A percentile compares a stretch with the other conserved stretches of the same genome.
These are phyloP conservation scores for Muscicapa comitata DNA, from an alignment of 2,797 vertebrate genomes.

Conservation along the genomic window DNA sequence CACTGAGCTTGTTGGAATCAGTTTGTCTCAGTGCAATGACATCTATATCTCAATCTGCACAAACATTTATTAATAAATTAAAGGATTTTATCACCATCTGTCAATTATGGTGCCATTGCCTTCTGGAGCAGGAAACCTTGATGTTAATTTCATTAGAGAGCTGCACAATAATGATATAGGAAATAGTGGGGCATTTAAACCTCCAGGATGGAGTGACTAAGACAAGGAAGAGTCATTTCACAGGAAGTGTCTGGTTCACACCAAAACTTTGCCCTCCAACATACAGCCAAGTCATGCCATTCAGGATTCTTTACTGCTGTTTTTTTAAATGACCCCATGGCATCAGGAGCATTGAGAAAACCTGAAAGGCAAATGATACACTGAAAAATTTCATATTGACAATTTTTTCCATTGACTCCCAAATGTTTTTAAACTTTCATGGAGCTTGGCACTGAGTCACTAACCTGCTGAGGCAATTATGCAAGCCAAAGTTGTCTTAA, in stretches of 20 bases:
- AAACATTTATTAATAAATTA: not conserved
- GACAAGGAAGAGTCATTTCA: not conserved
- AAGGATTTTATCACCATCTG: conserved; percentile 36
- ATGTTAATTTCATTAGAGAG: conserved; percentile 25
- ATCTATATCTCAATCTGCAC: conserved; percentile 10
- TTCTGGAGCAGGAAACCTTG: conserved; percentile 3
- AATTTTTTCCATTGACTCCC: not conserved
- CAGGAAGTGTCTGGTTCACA: not conserved
- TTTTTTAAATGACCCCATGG: not conserved
- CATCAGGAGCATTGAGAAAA: not conserved
- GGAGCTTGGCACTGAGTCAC: conserved; percentile 40
- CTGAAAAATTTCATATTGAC: not conserved
- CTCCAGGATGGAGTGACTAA: not conserved
- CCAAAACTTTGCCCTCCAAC: not conserved
- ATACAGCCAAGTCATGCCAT: not conserved
- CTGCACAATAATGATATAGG: not conserved
- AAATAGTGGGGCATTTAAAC: not conserved
- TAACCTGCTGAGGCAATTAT: conserved; percentile 54
- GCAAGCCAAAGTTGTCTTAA: conserved; percentile 52
- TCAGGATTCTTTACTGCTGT: not conserved
- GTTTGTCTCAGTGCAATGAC: not conserved
- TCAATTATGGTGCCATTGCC: not conserved
- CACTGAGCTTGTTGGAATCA: conserved; percentile 7
- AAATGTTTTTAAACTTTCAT: conserved; percentile 52
- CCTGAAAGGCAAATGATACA: not conserved